Conservation (phyloP, 1,140 invertebrate species). For the Cephus cinctus region DNA sequence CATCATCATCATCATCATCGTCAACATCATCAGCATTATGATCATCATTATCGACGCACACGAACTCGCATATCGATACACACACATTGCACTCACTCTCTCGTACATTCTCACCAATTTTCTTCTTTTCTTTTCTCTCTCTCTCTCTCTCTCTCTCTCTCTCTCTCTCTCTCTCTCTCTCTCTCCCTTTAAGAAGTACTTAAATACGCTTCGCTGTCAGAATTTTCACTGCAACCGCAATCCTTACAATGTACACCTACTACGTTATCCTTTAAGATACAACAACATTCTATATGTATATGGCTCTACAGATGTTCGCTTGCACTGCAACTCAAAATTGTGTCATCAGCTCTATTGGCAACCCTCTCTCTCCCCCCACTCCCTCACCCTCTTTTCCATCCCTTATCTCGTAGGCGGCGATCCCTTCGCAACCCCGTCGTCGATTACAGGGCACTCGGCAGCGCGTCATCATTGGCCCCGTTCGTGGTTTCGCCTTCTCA, state of each 20-base stretch:
- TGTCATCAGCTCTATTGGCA: too few relatives aligned
- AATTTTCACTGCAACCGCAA: constrained; percentile 32
- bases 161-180: constrained; percentile 25
- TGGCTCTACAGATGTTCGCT: constrained; percentile 59
- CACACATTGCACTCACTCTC: constrained; percentile 6
- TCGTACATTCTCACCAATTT: constrained; percentile 13
- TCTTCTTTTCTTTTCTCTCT: background rate
- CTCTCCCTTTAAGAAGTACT: too few relatives aligned
- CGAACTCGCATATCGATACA: too few relatives aligned
- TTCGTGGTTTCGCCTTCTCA: too few relatives aligned
- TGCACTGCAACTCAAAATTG: constrained; percentile 58
- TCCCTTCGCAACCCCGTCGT: too few relatives aligned
- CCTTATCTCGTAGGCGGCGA: too few relatives aligned
- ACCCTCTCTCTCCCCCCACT: too few relatives aligned
- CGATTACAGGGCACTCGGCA: too few relatives aligned
- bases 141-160: constrained; percentile 20
- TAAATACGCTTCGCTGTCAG: too few relatives aligned
- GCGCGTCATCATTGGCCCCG: too few relatives aligned
- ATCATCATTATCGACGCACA: constrained; percentile 20
- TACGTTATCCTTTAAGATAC: constrained; percentile 50
- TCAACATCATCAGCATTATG: constrained; percentile 14
- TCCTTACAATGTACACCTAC: constrained; percentile 25
- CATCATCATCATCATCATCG: constrained; percentile 4
- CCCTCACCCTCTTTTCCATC: too few relatives aligned
- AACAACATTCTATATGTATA: constrained; percentile 58